Conservation (phyloP, 2,797 vertebrate genomes). For the Microctenopoma lineatum region DNA sequence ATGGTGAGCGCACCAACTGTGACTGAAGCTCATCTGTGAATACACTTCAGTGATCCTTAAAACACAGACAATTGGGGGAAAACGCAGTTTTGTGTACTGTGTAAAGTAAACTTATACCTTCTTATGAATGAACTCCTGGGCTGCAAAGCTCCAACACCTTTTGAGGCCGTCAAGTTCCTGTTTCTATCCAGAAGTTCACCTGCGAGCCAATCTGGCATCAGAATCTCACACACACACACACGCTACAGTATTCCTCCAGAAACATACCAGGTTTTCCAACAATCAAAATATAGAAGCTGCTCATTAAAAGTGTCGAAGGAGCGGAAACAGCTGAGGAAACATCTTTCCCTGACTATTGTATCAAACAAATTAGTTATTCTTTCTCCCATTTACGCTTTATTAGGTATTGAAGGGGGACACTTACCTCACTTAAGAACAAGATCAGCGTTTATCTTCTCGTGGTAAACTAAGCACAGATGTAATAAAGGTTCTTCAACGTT, state of each 20-base stretch:
- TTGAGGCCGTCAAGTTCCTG: background rate
- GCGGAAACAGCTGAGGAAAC: too few relatives aligned
- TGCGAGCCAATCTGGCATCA: background rate
- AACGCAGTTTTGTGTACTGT: background rate
- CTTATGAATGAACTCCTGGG: background rate
- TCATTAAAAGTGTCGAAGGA: background rate
- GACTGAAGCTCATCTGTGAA: background rate
- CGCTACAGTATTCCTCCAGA: too few relatives aligned
- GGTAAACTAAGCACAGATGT: too few relatives aligned
- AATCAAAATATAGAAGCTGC: background rate
- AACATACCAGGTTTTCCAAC: background rate
- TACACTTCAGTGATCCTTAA: background rate
- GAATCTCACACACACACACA: background rate
- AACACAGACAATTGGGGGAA: background rate
- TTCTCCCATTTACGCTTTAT: too few relatives aligned
- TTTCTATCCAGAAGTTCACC: background rate
- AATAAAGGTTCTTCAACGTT: too few relatives aligned
- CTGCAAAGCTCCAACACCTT: background rate
- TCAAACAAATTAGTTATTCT: too few relatives aligned
- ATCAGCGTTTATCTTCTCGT: too few relatives aligned
- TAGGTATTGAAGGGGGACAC: too few relatives aligned
- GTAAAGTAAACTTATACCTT: background rate
- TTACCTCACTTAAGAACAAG: too few relatives aligned
- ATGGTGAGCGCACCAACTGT: slow-evolving; percentile 3
- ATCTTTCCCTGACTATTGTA: too few relatives aligned